These are phyloP conservation scores for Platorchestia sp. DNA, from an alignment of 1,140 invertebrate genomes.

Conservation along the genomic window DNA sequence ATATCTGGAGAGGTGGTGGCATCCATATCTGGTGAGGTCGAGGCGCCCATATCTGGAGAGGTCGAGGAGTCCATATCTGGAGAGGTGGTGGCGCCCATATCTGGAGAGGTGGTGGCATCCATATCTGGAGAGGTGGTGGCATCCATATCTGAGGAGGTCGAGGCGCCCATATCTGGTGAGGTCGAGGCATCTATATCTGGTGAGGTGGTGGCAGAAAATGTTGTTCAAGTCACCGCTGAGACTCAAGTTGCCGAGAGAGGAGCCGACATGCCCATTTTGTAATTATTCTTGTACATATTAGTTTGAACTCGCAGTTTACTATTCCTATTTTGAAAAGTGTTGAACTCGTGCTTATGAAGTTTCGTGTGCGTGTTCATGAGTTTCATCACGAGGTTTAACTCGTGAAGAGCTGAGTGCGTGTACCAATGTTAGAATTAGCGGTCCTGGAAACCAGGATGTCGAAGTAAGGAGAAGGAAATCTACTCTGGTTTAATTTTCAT, in stretches of 20 bases:
- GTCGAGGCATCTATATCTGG: too few relatives aligned
- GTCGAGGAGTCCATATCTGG: too few relatives aligned
- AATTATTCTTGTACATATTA: neutral
- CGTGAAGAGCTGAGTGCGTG: neutral
- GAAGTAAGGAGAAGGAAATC: neutral
- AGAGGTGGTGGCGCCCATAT: too few relatives aligned
- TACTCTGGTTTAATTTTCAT: neutral
- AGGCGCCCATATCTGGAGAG: too few relatives aligned
- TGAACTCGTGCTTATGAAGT: neutral
- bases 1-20: too few relatives aligned
- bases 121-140: too few relatives aligned
- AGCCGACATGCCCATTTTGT: conserved; percentile 8
- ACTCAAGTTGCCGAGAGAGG: conserved; percentile 31
- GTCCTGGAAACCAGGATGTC: neutral
- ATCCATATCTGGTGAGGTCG: too few relatives aligned
- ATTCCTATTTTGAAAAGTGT: neutral
- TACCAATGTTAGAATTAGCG: neutral
- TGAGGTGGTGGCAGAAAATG: neutral
- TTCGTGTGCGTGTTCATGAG: neutral
- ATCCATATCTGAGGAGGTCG: too few relatives aligned
- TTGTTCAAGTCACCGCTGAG: neutral
- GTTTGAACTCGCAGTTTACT: neutral
- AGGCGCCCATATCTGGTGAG: too few relatives aligned
- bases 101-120: too few relatives aligned
- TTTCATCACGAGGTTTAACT: neutral